A percentile compares a stretch with the other conserved stretches of the same genome.
phyloP scores from a whole-genome alignment of 2,113 vertebrate species.

The Toxotes chatareus region DNA sequence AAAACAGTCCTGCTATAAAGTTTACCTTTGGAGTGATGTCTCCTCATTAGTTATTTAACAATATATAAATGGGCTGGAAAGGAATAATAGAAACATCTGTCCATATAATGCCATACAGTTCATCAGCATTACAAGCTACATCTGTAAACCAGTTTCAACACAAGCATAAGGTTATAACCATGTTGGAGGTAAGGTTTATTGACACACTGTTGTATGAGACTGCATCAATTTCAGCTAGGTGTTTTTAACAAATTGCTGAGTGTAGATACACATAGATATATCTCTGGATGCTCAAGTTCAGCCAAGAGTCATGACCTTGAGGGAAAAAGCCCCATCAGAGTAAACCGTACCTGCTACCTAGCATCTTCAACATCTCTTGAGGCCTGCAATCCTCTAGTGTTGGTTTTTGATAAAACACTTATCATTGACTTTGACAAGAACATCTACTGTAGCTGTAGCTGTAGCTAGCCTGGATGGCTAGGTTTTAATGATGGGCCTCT shows the following conservation, averaged over 20 bases:
- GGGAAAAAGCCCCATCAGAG: not conserved
- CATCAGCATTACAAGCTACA: not conserved
- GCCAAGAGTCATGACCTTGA: constrained; percentile 67
- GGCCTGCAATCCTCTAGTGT: accelerated
- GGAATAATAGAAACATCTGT: not conserved
- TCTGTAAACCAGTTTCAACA: too few species aligned
- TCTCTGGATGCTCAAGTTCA: not conserved
- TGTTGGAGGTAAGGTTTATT: not conserved
- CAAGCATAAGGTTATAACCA: too few species aligned
- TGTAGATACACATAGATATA: not conserved
- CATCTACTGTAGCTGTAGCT: not conserved
- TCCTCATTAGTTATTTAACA: not conserved
- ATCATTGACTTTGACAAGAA: not conserved
- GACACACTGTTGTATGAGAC: not conserved
- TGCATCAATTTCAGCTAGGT: too few species aligned
- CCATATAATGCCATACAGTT: not conserved
- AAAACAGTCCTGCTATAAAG: too few species aligned
- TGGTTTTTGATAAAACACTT: not conserved
- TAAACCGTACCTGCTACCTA: not conserved
- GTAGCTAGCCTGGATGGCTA: not conserved
- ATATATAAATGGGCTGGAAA: not conserved
- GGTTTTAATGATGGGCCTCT: not conserved
- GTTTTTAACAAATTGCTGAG: not conserved
- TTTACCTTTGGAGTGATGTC: too few species aligned
- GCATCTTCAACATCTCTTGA: not conserved